These are phyloP conservation scores for Apoderus coryli DNA, from an alignment of 2,888 invertebrate species.

Conservation along the genomic window DNA sequence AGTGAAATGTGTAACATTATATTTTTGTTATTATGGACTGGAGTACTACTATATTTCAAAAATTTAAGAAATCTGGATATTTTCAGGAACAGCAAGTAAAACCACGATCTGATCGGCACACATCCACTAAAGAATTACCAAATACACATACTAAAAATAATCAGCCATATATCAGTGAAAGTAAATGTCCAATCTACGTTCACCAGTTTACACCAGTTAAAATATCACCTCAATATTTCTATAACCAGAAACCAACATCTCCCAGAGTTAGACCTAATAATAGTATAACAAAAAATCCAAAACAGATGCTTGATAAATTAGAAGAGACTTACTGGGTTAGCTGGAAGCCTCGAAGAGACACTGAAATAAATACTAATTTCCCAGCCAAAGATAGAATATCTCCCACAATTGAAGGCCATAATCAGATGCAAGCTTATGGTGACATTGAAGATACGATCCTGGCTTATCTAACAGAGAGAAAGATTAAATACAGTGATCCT, in stretches of 20 bases:
- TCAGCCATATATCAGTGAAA: no score
- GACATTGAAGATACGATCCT: slow-evolving; percentile 8
- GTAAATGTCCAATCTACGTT: slow-evolving; percentile 21
- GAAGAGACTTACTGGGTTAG: slow-evolving; percentile 31
- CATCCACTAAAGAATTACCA: no score
- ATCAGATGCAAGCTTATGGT: slow-evolving; percentile 6
- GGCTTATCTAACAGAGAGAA: no score
- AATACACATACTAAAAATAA: no score
- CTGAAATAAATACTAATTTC: slow-evolving; percentile 1
- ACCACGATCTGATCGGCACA: no score
- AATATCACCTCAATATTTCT: slow-evolving; percentile 3
- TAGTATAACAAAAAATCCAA: slow-evolving; percentile 11
- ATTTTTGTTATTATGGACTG: no score
- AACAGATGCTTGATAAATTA: slow-evolving; percentile 23
- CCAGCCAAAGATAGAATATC: slow-evolving; percentile 5
- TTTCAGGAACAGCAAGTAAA: no score
- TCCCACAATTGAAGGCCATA: slow-evolving; percentile 4
- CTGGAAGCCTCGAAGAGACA: slow-evolving; percentile 27
- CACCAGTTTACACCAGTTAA: slow-evolving; percentile 14
- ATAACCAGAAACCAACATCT: slow-evolving; percentile 12
- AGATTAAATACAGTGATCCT: no score
- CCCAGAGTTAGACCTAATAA: slow-evolving; percentile 1
- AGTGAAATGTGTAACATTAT: no score
- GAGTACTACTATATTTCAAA: no score
- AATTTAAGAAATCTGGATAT: no score